A percentile compares a stretch with the other conserved stretches of the same genome.
These are phyloP conservation scores for Papilio polytes DNA, from an alignment of 1,140 invertebrate genomes.

Conservation along the genomic window DNA sequence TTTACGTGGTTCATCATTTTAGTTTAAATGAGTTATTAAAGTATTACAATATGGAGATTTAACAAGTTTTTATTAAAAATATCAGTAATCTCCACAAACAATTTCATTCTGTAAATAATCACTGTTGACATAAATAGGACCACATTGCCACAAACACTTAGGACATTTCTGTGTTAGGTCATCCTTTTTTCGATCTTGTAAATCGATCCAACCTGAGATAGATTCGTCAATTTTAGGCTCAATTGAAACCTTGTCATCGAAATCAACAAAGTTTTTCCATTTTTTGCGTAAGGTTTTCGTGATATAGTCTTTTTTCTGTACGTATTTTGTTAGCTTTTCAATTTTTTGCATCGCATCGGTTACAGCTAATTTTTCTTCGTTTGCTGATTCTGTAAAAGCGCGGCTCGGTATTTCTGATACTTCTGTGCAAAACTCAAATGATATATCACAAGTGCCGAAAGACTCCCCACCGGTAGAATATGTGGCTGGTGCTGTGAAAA, in stretches of 20 bases:
- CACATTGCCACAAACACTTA: conserved; percentile 78
- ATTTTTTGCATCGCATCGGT: conserved; percentile 74
- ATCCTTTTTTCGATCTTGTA: conserved; percentile 51
- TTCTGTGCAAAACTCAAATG: conserved; percentile 64
- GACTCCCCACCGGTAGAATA: conserved; percentile 53
- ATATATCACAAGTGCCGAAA: conserved; percentile 54
- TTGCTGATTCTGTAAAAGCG: conserved; percentile 57
- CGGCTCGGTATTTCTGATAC: conserved; percentile 56
- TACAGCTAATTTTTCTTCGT: conserved; percentile 48
- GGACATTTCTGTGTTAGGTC: conserved; percentile 58
- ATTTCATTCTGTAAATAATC: conserved; percentile 58
- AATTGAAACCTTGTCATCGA: conserved; percentile 47
- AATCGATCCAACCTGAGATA: conserved; percentile 57
- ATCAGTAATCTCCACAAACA: conserved; percentile 54
- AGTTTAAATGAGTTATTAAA: background rate
- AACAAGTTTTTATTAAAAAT: conserved; percentile 42
- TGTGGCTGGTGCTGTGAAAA: conserved; percentile 67
- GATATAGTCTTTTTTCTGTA: conserved; percentile 54
- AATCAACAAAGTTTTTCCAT: conserved; percentile 65
- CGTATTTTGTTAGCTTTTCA: conserved; percentile 78
- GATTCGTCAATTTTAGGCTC: conserved; percentile 42
- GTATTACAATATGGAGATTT: background rate
- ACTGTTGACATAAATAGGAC: conserved; percentile 71
- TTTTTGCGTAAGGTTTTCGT: conserved; percentile 57
- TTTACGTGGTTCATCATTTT: background rate